Percentiles rank a stretch among this genome's conserved stretches.
Conservation (phyloP, 2,888 invertebrate genomes). For the Atethmia centrago region DNA sequence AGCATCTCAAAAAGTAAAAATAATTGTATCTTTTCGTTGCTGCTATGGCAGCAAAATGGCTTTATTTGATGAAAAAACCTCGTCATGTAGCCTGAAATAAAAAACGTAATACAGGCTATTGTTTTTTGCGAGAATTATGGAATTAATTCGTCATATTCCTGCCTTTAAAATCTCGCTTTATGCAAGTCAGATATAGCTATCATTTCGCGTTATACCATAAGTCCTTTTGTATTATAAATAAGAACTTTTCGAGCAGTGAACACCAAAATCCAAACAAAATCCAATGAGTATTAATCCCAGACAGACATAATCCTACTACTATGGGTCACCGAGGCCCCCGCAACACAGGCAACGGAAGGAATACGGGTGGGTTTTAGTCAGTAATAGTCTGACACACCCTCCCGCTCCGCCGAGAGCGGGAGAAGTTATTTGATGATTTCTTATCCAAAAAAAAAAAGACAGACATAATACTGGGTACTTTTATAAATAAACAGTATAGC, state of each 20-base stretch:
- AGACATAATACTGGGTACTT: not conserved
- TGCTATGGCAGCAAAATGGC: not conserved
- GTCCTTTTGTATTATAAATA: constrained; percentile 39
- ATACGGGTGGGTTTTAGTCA: too few relatives aligned
- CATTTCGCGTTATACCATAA: constrained; percentile 20
- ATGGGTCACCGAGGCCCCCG: too few relatives aligned
- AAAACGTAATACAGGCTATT: not conserved
- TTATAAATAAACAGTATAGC: not conserved
- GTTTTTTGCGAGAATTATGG: not conserved
- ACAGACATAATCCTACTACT: too few relatives aligned
- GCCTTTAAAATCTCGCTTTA: constrained; percentile 11
- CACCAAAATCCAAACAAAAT: too few relatives aligned
- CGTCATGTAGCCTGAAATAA: not conserved
- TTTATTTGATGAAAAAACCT: not conserved
- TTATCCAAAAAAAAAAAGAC: not conserved
- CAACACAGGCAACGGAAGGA: too few relatives aligned
- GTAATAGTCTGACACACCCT: too few relatives aligned
- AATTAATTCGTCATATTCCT: constrained; percentile 11
- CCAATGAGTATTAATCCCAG: too few relatives aligned
- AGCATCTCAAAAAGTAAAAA: not conserved
- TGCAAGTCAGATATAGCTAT: constrained; percentile 39
- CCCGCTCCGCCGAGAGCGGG: too few relatives aligned
- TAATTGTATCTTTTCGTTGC: not conserved
- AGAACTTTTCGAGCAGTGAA: constrained; percentile 18
- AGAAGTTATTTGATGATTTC: too few relatives aligned